Percentiles rank a stretch among this genome's conserved stretches.
Conservation (phyloP, 2,888 invertebrate genomes). For the Eupithecia inturbata region DNA sequence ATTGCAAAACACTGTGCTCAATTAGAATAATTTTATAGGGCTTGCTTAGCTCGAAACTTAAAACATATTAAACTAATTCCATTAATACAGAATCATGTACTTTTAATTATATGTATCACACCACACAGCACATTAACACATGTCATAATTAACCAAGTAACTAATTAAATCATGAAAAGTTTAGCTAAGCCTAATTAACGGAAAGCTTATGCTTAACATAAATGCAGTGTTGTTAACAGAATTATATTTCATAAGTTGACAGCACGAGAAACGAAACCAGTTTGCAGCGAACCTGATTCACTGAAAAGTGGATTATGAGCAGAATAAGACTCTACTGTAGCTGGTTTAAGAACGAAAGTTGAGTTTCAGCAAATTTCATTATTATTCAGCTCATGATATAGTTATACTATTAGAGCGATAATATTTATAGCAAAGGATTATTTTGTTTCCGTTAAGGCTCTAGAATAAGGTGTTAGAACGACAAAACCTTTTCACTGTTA, state of each 20-base stretch:
- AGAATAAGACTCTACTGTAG: constrained; percentile 3
- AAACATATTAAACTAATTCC: neutral
- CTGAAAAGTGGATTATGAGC: neutral
- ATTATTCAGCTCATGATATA: neutral
- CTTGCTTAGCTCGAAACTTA: constrained; percentile 12
- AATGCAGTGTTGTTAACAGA: constrained; percentile 67
- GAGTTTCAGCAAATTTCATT: neutral
- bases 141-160: constrained; percentile 39
- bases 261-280: constrained; percentile 75
- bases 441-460: neutral
- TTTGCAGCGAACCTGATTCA: constrained; percentile 22
- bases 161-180: constrained; percentile 47
- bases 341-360: neutral
- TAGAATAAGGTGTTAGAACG: neutral
- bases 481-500: neutral
- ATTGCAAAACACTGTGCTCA: neutral
- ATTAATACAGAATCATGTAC: neutral
- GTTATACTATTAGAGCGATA: neutral
- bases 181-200: constrained; percentile 58
- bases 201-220: constrained; percentile 59
- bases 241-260: constrained; percentile 79
- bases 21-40: neutral
- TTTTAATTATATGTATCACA: constrained; percentile 6
- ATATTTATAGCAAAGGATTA: neutral
- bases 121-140: constrained; percentile 23